These are phyloP conservation scores for Nyctereutes procyonoides DNA, from an alignment of 2,113 vertebrate genomes.

Conservation along the genomic window DNA sequence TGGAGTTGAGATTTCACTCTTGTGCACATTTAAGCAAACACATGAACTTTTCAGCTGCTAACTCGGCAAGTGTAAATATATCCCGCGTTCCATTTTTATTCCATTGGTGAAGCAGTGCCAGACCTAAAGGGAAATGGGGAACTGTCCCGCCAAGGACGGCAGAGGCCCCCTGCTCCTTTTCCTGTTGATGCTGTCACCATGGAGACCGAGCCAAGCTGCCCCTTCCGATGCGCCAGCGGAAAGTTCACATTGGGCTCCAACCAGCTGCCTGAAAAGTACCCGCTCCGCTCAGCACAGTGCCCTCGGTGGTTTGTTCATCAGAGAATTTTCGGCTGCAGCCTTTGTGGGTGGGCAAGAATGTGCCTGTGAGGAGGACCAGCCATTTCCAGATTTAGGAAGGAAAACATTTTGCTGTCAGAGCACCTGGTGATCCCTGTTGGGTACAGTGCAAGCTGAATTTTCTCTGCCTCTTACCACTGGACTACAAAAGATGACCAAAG, in stretches of 20 bases:
- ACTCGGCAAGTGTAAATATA: slow-evolving; percentile 79
- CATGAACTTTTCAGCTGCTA: slow-evolving; percentile 62
- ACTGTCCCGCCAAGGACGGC: slow-evolving; percentile 77
- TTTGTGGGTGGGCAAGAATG: slow-evolving; percentile 58
- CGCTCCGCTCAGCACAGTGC: not conserved
- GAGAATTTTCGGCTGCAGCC: slow-evolving; percentile 57
- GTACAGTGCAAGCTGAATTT: not conserved
- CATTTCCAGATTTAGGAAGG: slow-evolving; percentile 16
- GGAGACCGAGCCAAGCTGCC: slow-evolving; percentile 72
- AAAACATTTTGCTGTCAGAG: not conserved
- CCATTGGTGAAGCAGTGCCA: slow-evolving; percentile 77
- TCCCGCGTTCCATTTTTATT: slow-evolving; percentile 83
- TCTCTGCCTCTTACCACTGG: not conserved
- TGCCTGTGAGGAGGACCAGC: slow-evolving; percentile 49
- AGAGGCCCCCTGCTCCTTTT: slow-evolving; percentile 82
- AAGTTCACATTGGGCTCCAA: slow-evolving; percentile 64
- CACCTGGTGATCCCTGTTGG: not conserved
- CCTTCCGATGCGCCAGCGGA: slow-evolving; percentile 70
- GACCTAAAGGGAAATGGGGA: slow-evolving; percentile 80
- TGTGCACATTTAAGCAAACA: slow-evolving; percentile 63
- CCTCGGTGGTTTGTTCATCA: not conserved
- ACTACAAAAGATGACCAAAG: not conserved
- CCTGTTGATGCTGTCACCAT: slow-evolving; percentile 85
- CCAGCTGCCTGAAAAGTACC: slow-evolving; percentile 16
- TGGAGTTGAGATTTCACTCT: not conserved